Conservation (phyloP, 2,113 vertebrate species). For the Podarcis muralis region DNA sequence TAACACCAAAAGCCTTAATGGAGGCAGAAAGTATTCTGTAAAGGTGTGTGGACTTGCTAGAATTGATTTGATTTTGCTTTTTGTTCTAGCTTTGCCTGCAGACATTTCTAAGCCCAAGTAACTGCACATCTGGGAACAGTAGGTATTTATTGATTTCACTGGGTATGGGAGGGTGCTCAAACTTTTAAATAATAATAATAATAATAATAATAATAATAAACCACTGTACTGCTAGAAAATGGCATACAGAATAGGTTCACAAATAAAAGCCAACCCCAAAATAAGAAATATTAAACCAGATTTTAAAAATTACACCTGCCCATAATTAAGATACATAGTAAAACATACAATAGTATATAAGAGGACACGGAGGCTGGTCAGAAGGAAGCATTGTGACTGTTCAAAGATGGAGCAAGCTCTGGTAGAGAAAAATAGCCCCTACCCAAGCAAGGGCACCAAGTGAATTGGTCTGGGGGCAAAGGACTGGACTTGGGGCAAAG, state of each 20-base stretch:
- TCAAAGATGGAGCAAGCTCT: conserved; percentile 71
- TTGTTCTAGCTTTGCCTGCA: conserved; percentile 67
- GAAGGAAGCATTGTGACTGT: conserved; percentile 64
- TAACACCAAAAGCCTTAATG: conserved; percentile 4
- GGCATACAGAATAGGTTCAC: conserved; percentile 1
- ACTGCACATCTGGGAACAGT: conserved; percentile 66
- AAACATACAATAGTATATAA: too few relatives aligned
- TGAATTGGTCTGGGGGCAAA: too few relatives aligned
- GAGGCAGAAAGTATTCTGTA: conserved; percentile 55
- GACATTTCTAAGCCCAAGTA: conserved; percentile 68
- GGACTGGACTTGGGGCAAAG: too few relatives aligned
- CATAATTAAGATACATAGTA: too few relatives aligned
- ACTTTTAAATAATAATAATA: conserved; percentile 1
- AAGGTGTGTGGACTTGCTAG: conserved; percentile 50
- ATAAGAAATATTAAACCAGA: too few relatives aligned
- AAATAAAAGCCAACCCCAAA: too few relatives aligned
- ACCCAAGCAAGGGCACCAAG: background rate
- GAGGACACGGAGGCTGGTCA: background rate
- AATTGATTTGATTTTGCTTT: conserved; percentile 38
- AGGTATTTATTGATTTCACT: conserved; percentile 75
- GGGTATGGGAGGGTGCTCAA: conserved; percentile 37
- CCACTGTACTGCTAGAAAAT: conserved; percentile 52
- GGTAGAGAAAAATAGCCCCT: background rate
- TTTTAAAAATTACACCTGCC: too few relatives aligned
- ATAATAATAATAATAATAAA: background rate